Evolutionary conservation across 2,797 vertebrate genomes (phyloP).

Genomic region (Macroramphosus scolopax): DNA sequence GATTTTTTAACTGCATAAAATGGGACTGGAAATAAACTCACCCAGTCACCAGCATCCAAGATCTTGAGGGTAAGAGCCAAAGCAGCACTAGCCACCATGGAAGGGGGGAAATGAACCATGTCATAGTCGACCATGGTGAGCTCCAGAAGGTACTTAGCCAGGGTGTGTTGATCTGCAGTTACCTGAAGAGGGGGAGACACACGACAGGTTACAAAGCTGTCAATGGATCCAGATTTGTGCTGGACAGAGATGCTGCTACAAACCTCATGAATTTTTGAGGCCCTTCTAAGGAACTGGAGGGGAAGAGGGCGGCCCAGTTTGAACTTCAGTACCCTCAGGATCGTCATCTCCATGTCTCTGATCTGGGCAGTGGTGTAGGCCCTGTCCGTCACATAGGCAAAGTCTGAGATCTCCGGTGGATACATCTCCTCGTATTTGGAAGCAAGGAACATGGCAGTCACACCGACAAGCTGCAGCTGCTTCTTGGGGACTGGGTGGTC

Average conservation of each 20-base stretch:
- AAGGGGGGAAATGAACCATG: conserved; percentile 84
- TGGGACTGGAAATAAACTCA: too few relatives aligned
- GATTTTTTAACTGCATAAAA: too few relatives aligned
- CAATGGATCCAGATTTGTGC: too few relatives aligned
- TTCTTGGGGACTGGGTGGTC: conserved; percentile 82
- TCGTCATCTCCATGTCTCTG: conserved; percentile 79
- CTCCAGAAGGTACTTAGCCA: conserved; percentile 88
- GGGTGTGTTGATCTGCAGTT: conserved; percentile 77
- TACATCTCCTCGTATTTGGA: conserved; percentile 86
- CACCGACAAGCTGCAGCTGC: conserved; percentile 83
- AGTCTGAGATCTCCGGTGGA: conserved; percentile 81
- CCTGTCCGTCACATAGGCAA: conserved; percentile 79
- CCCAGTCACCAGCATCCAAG: conserved; percentile 79
- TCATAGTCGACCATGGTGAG: conserved; percentile 85
- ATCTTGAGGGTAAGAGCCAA: conserved; percentile 82
- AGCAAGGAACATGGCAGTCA: conserved; percentile 82
- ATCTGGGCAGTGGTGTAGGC: conserved; percentile 81
- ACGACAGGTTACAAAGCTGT: too few relatives aligned
- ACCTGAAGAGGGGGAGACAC: too few relatives aligned
- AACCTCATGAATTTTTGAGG: conserved; percentile 81
- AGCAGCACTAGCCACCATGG: conserved; percentile 81
- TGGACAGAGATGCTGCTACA: neutral
- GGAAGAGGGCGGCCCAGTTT: conserved; percentile 78
- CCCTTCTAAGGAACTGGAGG: conserved; percentile 80
- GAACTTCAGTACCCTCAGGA: conserved; percentile 77